These are phyloP conservation scores for Magallana gigas DNA, from an alignment of 1,140 invertebrate species.

Conservation along the genomic window DNA sequence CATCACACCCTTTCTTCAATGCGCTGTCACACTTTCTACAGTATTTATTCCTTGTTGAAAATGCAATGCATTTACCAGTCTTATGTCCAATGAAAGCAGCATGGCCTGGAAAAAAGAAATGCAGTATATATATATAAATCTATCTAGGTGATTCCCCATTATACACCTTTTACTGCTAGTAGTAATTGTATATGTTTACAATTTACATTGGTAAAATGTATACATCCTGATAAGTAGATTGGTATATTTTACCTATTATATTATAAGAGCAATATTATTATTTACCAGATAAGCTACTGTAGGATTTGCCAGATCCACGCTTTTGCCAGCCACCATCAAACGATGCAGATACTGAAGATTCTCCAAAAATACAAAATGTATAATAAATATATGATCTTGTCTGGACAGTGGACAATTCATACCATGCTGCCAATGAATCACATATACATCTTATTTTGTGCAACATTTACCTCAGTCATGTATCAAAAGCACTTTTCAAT, in stretches of 20 bases:
- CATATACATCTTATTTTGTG: background rate
- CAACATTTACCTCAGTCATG: background rate
- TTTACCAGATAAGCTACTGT: background rate
- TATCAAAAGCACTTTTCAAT: background rate
- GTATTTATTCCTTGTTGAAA: background rate
- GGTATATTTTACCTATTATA: background rate
- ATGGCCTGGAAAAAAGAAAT: constrained; percentile 10
- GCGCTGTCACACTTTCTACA: constrained; percentile 7
- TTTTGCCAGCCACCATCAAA: too few species aligned
- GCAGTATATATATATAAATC: background rate
- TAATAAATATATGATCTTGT: background rate
- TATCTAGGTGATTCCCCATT: background rate
- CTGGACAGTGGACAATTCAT: background rate
- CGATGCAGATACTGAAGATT: background rate
- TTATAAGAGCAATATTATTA: background rate
- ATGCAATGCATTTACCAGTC: background rate
- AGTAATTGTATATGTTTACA: background rate
- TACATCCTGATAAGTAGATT: background rate
- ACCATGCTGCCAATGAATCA: background rate
- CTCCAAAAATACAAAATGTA: background rate
- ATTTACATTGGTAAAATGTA: background rate
- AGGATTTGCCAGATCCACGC: background rate
- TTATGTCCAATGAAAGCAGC: background rate
- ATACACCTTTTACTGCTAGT: background rate
- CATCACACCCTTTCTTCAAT: background rate